phyloP scores from a whole-genome alignment of 1,140 invertebrate genomes.

The Melipona quadrifasciata region DNA sequence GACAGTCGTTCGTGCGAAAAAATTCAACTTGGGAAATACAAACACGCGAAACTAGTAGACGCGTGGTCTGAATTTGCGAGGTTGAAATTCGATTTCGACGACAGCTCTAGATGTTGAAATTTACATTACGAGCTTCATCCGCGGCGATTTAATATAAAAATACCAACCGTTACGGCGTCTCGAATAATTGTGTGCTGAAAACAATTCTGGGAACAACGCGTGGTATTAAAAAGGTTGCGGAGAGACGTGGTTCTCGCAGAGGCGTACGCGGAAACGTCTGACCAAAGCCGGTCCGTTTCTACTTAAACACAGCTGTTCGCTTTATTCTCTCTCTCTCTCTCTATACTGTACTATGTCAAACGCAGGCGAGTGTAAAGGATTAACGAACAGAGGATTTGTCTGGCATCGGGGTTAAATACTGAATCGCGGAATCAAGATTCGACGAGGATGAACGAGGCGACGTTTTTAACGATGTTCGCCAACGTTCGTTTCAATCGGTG shows the following conservation, averaged over 20 bases:
- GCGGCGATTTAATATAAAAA: no score
- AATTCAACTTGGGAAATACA: no score
- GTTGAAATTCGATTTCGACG: no score
- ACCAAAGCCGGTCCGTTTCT: background rate
- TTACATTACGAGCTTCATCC: no score
- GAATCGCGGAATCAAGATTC: background rate
- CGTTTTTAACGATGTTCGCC: background rate
- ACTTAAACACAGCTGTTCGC: background rate
- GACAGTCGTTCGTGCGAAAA: no score
- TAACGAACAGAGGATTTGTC: background rate
- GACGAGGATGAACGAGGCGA: background rate
- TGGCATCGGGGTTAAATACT: background rate
- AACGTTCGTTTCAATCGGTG: background rate
- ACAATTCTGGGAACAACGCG: background rate
- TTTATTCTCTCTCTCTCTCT: background rate
- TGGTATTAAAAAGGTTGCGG: background rate
- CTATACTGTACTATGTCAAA: background rate
- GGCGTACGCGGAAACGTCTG: background rate
- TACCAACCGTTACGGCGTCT: background rate
- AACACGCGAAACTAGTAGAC: no score
- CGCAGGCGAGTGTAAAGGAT: background rate
- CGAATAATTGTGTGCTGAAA: background rate
- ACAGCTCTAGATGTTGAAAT: no score
- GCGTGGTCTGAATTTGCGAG: no score
- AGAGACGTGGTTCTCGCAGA: background rate